Percentiles rank a stretch among this genome's conserved stretches.
Evolutionary conservation across 2,888 invertebrate species (phyloP).

Genomic region (Electrophaes corylata): DNA sequence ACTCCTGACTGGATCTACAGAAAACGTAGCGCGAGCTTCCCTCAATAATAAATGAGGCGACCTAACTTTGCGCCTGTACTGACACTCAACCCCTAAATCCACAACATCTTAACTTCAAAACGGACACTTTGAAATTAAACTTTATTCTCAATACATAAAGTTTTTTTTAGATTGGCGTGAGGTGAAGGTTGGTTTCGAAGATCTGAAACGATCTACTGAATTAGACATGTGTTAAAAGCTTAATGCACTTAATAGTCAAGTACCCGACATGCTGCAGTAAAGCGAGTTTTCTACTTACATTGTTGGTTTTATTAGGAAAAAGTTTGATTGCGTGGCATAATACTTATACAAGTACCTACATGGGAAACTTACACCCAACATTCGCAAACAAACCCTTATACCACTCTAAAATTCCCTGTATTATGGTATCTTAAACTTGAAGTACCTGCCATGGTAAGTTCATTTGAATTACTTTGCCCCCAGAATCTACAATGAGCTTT

Average conservation of each 20-base stretch:
- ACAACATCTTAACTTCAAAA: slow-evolving; percentile 56
- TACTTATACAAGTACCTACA: not conserved
- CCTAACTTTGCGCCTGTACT: slow-evolving; percentile 75
- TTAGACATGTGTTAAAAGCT: slow-evolving; percentile 81
- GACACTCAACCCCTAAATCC: slow-evolving; percentile 68
- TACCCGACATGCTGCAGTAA: slow-evolving; percentile 52
- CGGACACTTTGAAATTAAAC: slow-evolving; percentile 41
- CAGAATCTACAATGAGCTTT: too few relatives aligned
- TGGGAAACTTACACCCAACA: too few relatives aligned
- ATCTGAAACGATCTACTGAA: slow-evolving; percentile 60
- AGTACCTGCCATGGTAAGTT: too few relatives aligned
- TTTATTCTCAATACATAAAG: slow-evolving; percentile 35
- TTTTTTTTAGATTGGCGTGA: slow-evolving; percentile 30
- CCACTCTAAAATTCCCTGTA: too few relatives aligned
- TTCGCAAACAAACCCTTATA: too few relatives aligned
- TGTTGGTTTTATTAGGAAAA: slow-evolving; percentile 37
- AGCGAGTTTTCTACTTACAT: slow-evolving; percentile 51
- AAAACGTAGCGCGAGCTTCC: slow-evolving; percentile 63
- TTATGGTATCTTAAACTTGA: too few relatives aligned
- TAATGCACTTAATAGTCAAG: slow-evolving; percentile 75
- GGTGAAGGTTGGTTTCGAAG: slow-evolving; percentile 38
- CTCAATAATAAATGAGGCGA: slow-evolving; percentile 83
- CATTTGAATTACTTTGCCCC: too few relatives aligned
- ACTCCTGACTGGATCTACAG: slow-evolving; percentile 42
- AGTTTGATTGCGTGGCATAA: slow-evolving; percentile 11